These are phyloP conservation scores for Galerucella calmariensis DNA, from an alignment of 2,888 invertebrate genomes.

Conservation along the genomic window DNA sequence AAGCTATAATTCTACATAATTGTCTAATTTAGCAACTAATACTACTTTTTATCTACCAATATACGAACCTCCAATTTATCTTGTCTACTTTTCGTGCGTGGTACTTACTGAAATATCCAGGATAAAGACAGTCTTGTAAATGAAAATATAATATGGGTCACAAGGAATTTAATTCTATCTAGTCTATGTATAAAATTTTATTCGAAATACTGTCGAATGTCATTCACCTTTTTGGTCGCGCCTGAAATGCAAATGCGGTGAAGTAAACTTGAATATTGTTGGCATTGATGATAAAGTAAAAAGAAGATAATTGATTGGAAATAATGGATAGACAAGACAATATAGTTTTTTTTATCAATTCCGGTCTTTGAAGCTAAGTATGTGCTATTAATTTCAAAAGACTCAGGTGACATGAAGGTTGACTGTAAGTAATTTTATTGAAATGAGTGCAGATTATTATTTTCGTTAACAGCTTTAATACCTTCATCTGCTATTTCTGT, in stretches of 20 bases:
- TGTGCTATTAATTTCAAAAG: not conserved
- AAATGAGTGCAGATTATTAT: no score
- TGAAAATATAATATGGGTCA: not conserved
- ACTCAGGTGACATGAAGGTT: no score
- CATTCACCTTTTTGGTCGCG: conserved; percentile 14
- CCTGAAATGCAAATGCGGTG: conserved; percentile 15
- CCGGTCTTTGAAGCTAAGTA: not conserved
- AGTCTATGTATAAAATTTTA: conserved; percentile 7
- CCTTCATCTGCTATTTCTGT: no score
- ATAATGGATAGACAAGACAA: not conserved
- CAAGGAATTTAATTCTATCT: not conserved
- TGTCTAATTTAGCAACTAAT: not conserved
- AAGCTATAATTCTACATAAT: not conserved
- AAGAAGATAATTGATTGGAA: conserved; percentile 2
- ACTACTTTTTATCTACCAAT: not conserved
- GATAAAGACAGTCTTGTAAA: conserved; percentile 14
- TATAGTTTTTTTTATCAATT: not conserved
- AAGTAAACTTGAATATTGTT: not conserved
- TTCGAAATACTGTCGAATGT: not conserved
- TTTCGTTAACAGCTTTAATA: no score
- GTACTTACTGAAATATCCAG: conserved; percentile 5
- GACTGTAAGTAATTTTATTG: no score
- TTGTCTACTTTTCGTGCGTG: not conserved
- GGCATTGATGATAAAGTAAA: not conserved
- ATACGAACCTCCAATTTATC: not conserved